Evolutionary conservation across 2,113 vertebrate species (phyloP), one percentile per base, ranked within the genome.

Genomic region (Turdus rufiventris): DNA sequence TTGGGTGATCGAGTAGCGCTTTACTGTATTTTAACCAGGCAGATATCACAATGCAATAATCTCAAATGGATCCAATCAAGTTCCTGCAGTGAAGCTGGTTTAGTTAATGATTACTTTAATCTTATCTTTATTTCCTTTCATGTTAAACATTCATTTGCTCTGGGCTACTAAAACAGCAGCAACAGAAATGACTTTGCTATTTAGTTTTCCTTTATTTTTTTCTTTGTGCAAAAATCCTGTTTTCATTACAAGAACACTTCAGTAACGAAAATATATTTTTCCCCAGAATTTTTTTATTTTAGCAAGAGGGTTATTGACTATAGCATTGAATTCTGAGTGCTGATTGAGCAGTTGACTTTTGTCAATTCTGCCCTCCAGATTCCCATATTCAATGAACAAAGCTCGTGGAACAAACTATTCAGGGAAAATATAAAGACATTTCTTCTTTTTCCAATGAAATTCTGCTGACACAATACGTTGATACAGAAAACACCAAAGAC

Each of bases 51-150:
- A 63, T 75, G 57, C 43, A 86, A 31, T 58, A 50, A 12, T 51
- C 72, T 88, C 40, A 96, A 89, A 94, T 74, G 36, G 54, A 92
- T 74, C 72, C 51, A 93, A 38, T 93, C 66, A 93, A 84, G 77
- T 73, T 89, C 67, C 79, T 68, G 67, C 80, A 68, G 80, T 40
- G 86, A 91, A 94, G 74, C 50, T 68, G 67, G 60, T 80, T 91
- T 73, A 84, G 74, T 79, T 95, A 92, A 88, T 61, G 36, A 92
- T 72, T 75, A 76, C 42, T 79, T 93, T 51, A 78, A 78, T 85
- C 63, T 79, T 72, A 76, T 50, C 45, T 43, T 7, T 21, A 62
- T 67, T 93, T 70, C n/a, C 47, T 47, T 67, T 63, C 26, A 68
- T 5, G 6, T 83, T 90, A 85, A 88, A 76, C 43, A 65, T 83